phyloP scores from a whole-genome alignment of 2,797 vertebrate species.

The Botia kubotai region DNA sequence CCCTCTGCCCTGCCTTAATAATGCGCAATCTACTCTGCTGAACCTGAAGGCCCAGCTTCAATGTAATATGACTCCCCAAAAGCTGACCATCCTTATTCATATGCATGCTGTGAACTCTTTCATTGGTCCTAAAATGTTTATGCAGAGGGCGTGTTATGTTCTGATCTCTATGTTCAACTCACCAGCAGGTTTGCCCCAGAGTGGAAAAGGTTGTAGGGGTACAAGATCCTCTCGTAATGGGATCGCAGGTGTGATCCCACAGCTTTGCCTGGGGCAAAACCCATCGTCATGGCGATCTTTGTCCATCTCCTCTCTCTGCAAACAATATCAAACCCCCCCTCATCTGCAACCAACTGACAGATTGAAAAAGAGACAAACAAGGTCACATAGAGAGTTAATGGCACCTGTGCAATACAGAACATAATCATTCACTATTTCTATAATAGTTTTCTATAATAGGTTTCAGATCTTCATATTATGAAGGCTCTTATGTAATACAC shows the following conservation, averaged over 20 bases:
- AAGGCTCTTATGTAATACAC: not conserved
- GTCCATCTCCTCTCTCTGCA: conserved; percentile 96
- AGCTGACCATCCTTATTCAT: not conserved
- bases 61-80: not conserved
- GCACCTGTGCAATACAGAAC: not conserved
- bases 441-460: no score
- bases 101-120: not conserved
- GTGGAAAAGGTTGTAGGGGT: conserved; percentile 96
- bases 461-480: not conserved
- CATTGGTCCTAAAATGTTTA: not conserved
- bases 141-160: not conserved
- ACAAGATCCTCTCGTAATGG: conserved; percentile 93
- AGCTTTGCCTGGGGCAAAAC: conserved; percentile 94
- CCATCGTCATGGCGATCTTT: conserved; percentile 94
- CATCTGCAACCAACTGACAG: conserved; percentile 90
- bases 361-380: conserved; percentile 19
- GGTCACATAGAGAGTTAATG: not conserved
- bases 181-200: conserved; percentile 91
- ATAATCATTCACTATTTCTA: not conserved
- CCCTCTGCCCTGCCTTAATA: not conserved
- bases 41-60: not conserved
- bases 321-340: conserved; percentile 93
- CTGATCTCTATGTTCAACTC: conserved; percentile 66
- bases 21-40: not conserved
- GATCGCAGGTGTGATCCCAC: conserved; percentile 95